These are phyloP conservation scores for Apis dorsata DNA, from an alignment of 1,140 invertebrate species.

Conservation along the genomic window DNA sequence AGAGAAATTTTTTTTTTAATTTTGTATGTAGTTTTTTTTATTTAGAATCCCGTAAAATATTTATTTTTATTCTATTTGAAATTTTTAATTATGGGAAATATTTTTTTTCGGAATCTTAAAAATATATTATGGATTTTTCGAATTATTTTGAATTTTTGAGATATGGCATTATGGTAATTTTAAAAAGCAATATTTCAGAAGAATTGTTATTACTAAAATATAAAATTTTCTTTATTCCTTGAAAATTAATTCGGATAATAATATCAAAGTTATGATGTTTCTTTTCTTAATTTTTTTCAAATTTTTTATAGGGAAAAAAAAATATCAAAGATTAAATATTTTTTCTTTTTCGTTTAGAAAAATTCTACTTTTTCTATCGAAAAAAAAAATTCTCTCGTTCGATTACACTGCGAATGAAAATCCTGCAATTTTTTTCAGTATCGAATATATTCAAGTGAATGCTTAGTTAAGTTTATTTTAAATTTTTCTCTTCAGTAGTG, in stretches of 20 bases:
- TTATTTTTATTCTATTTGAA: too few species aligned
- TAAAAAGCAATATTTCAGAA: background rate
- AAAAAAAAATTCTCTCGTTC: background rate
- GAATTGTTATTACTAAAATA: background rate
- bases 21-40: background rate
- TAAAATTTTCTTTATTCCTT: background rate
- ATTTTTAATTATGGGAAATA: too few species aligned
- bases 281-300: too few species aligned
- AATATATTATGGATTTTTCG: too few species aligned
- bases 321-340: too few species aligned
- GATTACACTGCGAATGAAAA: background rate
- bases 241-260: background rate
- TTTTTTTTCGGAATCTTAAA: too few species aligned
- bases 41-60: too few species aligned
- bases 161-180: too few species aligned
- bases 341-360: too few species aligned
- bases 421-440: background rate
- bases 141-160: too few species aligned
- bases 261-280: background rate
- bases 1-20: too few species aligned
- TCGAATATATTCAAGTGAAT: background rate
- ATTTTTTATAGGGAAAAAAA: too few species aligned
- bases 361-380: background rate
- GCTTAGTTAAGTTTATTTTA: slow-evolving; percentile 4
- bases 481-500: background rate